Evolutionary conservation across 1,140 invertebrate genomes (phyloP).

Genomic region (Platyura marginata): DNA sequence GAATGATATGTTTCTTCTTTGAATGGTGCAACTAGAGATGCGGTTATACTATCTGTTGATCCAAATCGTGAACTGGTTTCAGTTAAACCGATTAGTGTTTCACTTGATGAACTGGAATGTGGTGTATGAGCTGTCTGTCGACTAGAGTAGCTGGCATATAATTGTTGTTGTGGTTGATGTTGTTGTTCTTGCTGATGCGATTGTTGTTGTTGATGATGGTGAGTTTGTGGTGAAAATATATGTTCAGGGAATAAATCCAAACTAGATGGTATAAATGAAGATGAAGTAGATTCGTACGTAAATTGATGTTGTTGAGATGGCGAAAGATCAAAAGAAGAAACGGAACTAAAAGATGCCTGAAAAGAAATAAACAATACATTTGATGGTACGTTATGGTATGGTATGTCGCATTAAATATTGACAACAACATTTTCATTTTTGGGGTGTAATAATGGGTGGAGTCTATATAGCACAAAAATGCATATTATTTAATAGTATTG

Average conservation of each 20-base stretch:
- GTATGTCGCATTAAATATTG: too few relatives aligned
- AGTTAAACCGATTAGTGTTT: conserved; percentile 8
- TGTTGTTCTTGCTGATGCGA: conserved; percentile 4
- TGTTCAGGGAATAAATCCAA: conserved; percentile 1
- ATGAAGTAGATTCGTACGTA: background rate
- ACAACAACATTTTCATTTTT: too few relatives aligned
- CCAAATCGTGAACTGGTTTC: conserved; percentile 18
- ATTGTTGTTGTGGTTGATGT: conserved; percentile 9
- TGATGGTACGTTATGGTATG: too few relatives aligned
- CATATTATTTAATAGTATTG: too few relatives aligned
- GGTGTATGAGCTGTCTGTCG: conserved; percentile 16
- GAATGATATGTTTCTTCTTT: conserved; percentile 22
- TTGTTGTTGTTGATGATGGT: conserved; percentile 9
- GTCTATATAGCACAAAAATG: too few relatives aligned
- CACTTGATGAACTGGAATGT: conserved; percentile 9
- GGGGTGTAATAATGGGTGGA: too few relatives aligned
- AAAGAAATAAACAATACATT: too few relatives aligned
- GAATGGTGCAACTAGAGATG: conserved; percentile 17
- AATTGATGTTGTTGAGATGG: conserved; percentile 9
- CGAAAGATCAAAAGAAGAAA: conserved; percentile 22
- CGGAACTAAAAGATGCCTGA: conserved; percentile 24
- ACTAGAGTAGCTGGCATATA: conserved; percentile 20
- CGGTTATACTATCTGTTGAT: conserved; percentile 8
- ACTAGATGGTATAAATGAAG: background rate
- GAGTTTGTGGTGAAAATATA: conserved; percentile 1